Base-by-base conservation (phyloP, 2,797 vertebrate genomes). In the Carapus acus region DNA sequence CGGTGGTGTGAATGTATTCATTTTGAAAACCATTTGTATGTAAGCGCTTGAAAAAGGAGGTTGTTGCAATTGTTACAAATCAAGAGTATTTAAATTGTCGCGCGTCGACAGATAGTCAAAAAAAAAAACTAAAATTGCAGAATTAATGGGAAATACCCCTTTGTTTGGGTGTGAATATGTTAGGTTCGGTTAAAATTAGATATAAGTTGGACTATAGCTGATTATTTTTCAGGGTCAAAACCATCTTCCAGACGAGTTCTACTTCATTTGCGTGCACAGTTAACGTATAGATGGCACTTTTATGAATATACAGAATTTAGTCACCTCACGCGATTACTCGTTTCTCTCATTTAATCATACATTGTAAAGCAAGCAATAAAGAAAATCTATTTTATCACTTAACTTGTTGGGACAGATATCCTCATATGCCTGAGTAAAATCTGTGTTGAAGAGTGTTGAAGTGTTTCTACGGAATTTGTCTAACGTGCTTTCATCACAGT, bases 401-500 rank as follows among this genome's bases (percentile, higher is more conserved):
- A 18, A 8, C 58, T 21, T 1, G 7, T 44, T 61, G 44, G 21
- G 54, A 19, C 29, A 42, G 29, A 52, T 14, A 15, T 16, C 7
- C 48, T 2, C 31, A 8, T 22, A n/a, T 47, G 21, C 29, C 8
- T 16, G 57, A 64, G 49, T 45, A 17, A 34, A 11, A 15, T 56
- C 16, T 36, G 13, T 36, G 13, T 36, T 49, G 21, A n/a, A n/a
- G n/a, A n/a, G 43, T 36, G 54, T 49, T 49, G 15, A 59, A 59
- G 38, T 50, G 37, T 52, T 58, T 31, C 23, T 29, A 4, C 17
- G 5, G 34, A 33, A 36, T 15, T 36, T 17, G 27, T 49, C 36
- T 15, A 54, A 63, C 53, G 18, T 47, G 18, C 46, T 45, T 53
- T 47, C 54, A 46, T 63, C 59, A 65, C 39, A 23, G 20, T 29